Evolutionary conservation across 2,888 invertebrate species (phyloP), one percentile per base, ranked within the genome.

Genomic region (Diarsia brunnea): DNA sequence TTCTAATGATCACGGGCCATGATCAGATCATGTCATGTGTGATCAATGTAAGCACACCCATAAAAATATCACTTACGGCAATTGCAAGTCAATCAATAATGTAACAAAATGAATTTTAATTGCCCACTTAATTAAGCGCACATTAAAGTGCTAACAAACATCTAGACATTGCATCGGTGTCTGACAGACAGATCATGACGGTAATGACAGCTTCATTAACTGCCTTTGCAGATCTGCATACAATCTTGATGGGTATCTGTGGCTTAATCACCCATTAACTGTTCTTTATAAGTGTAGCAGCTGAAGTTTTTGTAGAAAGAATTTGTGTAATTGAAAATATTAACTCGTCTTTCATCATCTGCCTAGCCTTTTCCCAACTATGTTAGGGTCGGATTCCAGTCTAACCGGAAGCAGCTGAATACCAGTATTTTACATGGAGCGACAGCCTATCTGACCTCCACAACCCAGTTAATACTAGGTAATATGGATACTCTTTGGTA

Each of bases 121-220:
- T 55, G 12, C 1, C 14, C 49, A 49, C 51, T 49, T 64, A 60
- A 81, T 68, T 55, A 68, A 51, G 31, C 31, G 16, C 11, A 49
- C 14, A 2, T 19, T 27, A 5, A 24, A 49, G 31, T 73, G 31
- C 53, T 75, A 58, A 51, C 61, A 38, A 51, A 63, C 31, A 65
- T 68, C 16, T 27, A 55, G 53, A 69, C 45, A 24, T 63, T 7
- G 16, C 16, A n/a, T 45, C 43, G 31, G 21, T 47, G 31, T 68
- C 64, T 58, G 63, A 70, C 67, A 49, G 72, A 66, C 68, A 45
- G 24, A 53, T 65, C 69, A 76, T 63, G 76, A 58, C n/a, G 31
- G 7, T 58, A 43, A 53, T 72, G 82, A 78, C 72, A 81, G 82
- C 47, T 68, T 77, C 65, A 66, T 81, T 77, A 53, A 65, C 58